Evolutionary conservation across 2,888 invertebrate genomes (phyloP), one percentile per base, ranked within the genome.

Genomic region (Acanthoscelides obtectus): DNA sequence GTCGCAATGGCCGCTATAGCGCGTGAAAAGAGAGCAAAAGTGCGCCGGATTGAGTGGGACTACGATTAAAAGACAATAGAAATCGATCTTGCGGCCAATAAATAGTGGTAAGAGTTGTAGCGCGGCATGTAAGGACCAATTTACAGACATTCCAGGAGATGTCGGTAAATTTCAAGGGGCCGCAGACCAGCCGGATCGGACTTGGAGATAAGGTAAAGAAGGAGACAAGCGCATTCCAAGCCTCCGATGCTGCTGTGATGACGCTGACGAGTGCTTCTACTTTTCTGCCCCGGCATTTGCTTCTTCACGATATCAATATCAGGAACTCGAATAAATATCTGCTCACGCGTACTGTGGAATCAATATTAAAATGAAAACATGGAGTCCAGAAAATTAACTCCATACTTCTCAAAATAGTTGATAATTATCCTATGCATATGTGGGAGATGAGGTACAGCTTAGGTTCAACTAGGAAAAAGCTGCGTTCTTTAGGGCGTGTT

Each of bases 61-160:
- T 66, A 69, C 63, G 71, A 72, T 72, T 68, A 72, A 72, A 71
- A 71, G 74, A 77, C 77, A 78, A 78, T 78, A 76, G 77, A 74
- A 78, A 78, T 78, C 77, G 77, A 77, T 76, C 77, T 75, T 68
- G 72, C 68, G 71, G 74, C 76, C 77, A 75, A 77, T 77, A 80
- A 79, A 80, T 80, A 79, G 76, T 75, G 74, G 76, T 77, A 77
- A 76, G 72, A 75, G 79, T 79, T 79, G 79, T 79, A 76, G 73
- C 70, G 73, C 75, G 82, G 83, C 83, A 81, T 83, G 83, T 83
- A 82, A 82, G 81, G 79, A 83, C 83, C 84, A 83, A 83, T 83
- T 83, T 83, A 84, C 83, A 83, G 81, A 82, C 84, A 83, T 84
- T 75, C 75, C 71, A 68, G 66, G 69, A 75, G 73, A 82, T 82